A percentile compares a stretch with the other conserved stretches of the same genome.
Conservation (phyloP, 2,113 vertebrate genomes). For the Dendropsophus ebraccatus region DNA sequence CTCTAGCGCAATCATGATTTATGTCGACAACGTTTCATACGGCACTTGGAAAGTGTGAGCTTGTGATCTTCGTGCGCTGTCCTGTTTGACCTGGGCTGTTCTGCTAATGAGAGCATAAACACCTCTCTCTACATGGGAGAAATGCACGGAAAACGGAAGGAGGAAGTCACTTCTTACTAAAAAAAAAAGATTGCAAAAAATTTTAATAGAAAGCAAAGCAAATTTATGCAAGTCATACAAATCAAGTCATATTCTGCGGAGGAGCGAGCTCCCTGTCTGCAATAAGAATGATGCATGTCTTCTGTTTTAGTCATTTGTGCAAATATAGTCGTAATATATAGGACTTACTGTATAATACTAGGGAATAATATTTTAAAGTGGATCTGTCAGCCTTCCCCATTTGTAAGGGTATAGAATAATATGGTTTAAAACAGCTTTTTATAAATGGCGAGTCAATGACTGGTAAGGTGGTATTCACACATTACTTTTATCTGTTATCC, state of each 20-base stretch:
- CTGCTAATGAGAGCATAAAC: background rate
- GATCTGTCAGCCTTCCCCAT: too few relatives aligned
- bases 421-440: too few relatives aligned
- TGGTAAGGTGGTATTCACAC: too few relatives aligned
- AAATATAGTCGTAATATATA: background rate
- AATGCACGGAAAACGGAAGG: background rate
- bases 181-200: background rate
- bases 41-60: background rate
- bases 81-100: conserved; percentile 32
- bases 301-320: background rate
- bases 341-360: background rate
- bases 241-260: background rate
- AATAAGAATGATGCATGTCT: background rate
- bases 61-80: background rate
- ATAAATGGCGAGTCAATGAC: too few relatives aligned
- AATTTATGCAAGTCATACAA: background rate
- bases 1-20: conserved; percentile 62
- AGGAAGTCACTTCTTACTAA: background rate
- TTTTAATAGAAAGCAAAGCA: conserved; percentile 25
- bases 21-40: conserved; percentile 59
- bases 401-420: too few relatives aligned
- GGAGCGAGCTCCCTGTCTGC: background rate
- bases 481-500: too few relatives aligned
- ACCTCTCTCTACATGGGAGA: background rate
- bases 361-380: too few relatives aligned